These are phyloP conservation scores for Myiopsitta monachus DNA, from an alignment of 2,113 vertebrate species.

Conservation along the genomic window DNA sequence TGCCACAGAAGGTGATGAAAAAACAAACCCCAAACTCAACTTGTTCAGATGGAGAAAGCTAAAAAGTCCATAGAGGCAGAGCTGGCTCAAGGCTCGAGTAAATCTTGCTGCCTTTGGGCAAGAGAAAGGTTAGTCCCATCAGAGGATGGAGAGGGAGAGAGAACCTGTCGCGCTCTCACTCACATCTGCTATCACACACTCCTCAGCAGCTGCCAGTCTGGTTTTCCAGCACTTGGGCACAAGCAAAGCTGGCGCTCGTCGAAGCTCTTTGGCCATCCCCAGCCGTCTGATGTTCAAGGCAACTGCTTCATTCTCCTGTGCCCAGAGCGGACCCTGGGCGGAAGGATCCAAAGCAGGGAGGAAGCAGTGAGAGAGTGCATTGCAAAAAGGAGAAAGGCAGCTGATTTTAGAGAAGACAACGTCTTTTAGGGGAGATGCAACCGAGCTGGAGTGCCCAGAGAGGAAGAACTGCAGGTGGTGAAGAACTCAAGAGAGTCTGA, in stretches of 20 bases:
- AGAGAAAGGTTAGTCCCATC: background rate
- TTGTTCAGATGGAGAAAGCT: background rate
- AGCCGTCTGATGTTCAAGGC: background rate
- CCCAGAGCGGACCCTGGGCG: background rate
- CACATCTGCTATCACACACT: background rate
- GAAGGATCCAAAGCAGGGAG: background rate
- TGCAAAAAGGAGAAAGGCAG: background rate
- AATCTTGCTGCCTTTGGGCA: background rate
- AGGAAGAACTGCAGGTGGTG: background rate
- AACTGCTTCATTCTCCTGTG: background rate
- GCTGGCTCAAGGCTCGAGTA: background rate
- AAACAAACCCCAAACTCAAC: background rate
- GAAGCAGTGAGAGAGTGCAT: background rate
- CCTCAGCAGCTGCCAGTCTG: background rate
- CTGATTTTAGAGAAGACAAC: background rate
- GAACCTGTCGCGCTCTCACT: background rate
- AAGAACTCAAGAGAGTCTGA: background rate
- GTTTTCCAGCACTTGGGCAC: background rate
- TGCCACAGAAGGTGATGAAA: background rate
- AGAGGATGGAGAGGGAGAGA: background rate
- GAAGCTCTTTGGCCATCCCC: background rate
- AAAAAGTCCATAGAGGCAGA: background rate
- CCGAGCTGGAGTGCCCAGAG: background rate
- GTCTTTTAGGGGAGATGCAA: background rate
- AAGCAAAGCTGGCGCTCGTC: background rate